Evolutionary conservation across 2,113 vertebrate species (phyloP).

Genomic region (Euleptes europaea): DNA sequence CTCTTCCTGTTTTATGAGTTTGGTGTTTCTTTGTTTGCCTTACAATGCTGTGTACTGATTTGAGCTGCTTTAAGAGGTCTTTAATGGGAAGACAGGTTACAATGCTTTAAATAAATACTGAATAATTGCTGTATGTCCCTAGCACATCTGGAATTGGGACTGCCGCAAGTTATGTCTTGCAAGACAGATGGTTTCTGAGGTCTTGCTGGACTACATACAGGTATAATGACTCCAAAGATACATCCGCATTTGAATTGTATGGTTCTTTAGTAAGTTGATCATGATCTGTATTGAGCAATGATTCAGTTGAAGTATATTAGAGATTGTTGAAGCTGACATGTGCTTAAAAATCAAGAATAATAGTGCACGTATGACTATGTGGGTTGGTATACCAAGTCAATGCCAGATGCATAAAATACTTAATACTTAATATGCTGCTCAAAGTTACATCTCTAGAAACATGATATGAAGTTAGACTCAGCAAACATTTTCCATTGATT

Average conservation of each 20-base stretch:
- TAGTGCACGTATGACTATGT: no score
- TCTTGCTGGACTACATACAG: background rate
- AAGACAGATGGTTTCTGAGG: background rate
- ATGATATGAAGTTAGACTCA: background rate
- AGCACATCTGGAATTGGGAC: background rate
- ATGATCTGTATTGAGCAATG: background rate
- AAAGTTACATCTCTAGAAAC: background rate
- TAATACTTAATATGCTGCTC: no score
- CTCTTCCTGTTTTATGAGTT: no score
- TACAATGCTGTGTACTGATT: no score
- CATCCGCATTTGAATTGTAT: background rate
- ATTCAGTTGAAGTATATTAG: background rate
- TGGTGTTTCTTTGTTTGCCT: no score
- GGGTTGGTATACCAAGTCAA: no score
- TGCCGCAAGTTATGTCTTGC: background rate
- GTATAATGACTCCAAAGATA: background rate
- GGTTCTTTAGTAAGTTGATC: background rate
- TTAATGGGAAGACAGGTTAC: no score
- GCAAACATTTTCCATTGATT: no score
- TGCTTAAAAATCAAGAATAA: no score
- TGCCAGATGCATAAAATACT: no score
- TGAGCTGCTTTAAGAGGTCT: no score
- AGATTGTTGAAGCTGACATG: no score
- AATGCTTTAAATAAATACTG: background rate
- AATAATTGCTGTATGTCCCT: background rate